Evolutionary conservation across 2,113 vertebrate species (phyloP).

Genomic region (Noturus placidus): DNA sequence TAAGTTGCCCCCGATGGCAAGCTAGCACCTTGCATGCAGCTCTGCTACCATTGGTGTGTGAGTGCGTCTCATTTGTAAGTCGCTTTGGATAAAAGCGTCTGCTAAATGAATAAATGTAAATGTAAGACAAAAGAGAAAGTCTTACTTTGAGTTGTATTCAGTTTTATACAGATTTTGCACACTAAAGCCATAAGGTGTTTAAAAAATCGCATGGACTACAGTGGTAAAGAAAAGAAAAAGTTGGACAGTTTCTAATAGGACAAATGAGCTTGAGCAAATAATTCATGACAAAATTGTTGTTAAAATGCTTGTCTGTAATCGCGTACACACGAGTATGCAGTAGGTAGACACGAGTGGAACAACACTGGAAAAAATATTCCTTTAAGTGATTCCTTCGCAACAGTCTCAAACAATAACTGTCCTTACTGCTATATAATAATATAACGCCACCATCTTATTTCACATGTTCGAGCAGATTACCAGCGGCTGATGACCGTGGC

Average conservation of each 20-base stretch:
- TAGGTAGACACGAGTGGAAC: neutral
- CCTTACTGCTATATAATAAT: neutral
- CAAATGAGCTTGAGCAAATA: neutral
- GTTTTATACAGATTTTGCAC: neutral
- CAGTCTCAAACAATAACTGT: neutral
- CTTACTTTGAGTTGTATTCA: neutral
- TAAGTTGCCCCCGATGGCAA: too few species aligned
- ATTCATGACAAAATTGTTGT: neutral
- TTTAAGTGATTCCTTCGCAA: neutral
- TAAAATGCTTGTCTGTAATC: neutral
- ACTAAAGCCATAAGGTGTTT: neutral
- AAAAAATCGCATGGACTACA: neutral
- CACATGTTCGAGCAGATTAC: constrained; percentile 77
- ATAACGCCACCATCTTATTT: neutral
- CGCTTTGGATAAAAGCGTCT: too few species aligned
- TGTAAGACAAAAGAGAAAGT: neutral
- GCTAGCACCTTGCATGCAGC: too few species aligned
- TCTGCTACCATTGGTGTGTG: too few species aligned
- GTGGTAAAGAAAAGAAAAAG: neutral
- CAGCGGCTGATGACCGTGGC: constrained; percentile 96
- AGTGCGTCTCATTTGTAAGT: too few species aligned
- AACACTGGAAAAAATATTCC: neutral
- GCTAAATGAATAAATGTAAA: too few species aligned
- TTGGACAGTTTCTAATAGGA: neutral
- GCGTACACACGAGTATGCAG: neutral